Evolutionary conservation across 2,113 vertebrate species (phyloP), one percentile per base, ranked within the genome.

Genomic region (Ailuropoda melanoleuca): DNA sequence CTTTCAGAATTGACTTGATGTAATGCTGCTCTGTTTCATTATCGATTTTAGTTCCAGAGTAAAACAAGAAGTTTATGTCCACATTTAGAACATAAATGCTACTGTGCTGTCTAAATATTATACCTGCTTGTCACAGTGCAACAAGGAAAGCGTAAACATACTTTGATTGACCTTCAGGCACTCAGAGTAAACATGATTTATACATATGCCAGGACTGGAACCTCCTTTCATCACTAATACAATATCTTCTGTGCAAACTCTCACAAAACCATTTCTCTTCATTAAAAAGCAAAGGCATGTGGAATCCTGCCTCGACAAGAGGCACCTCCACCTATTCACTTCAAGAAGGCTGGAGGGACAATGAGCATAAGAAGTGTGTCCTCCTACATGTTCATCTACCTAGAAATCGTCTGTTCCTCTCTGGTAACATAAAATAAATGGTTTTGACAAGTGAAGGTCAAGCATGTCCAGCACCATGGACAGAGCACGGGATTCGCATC

Each of bases 31-130:
- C 74, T 58, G 50, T 58, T 91, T 93, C 94, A 29, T 81, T 89
- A 97, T 96, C 7, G 82, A 97, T 97, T 93, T 87, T 64, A 50
- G 55, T n/a, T 93, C 70, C 80, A 34, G 75, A 26, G 94, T 90
- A 97, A 97, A 97, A 97, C 90, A 94, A 75, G 85, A 81, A 93
- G 81, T 89, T 96, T 87, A 84, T 24, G 56, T 96, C 95, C 92
- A 89, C 78, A 87, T 66, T 93, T 43, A 86, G 87, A 92, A 43
- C 95, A 78, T 60, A 97, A 96, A 86, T 39, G 93, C 66, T 31
- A 11, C 94, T n/a, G n/a, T 1, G 60, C 88, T 77, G 75, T 88
- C 97, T 96, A 88, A 96, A 96, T 77, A 94, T 84, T 60, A 93
- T 11, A 72, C 37, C 91, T 80, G 34, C 1, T 88, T 70, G 90